Evolutionary conservation across 2,113 vertebrate genomes (phyloP), one percentile per base, ranked within the genome.

Genomic region (Planiliza haematocheilus): DNA sequence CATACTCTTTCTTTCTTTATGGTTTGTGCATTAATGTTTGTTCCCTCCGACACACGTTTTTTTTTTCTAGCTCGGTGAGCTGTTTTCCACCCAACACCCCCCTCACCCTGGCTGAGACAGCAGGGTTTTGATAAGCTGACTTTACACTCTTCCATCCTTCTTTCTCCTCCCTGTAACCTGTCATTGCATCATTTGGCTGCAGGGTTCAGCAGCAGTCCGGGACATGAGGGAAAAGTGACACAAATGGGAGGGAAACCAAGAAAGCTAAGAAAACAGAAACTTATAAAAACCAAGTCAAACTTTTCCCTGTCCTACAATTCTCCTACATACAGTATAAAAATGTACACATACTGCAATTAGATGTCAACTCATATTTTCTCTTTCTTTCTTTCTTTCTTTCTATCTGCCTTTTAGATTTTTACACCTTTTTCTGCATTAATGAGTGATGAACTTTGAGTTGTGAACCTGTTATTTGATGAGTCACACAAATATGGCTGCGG

Each of bases 101-200:
- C n/a, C n/a, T n/a, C n/a, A n/a, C 48, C 2, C 66, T 37, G 21
- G 20, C 50, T 45, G 18, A 60, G 42, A 59, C 11, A 21, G 65
- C 39, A 41, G 45, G 12, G 10, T 36, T 75, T 53, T 53, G 51
- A 72, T 72, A 63, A 84, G 14, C 36, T n/a, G 48, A 65, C 6
- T 43, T 56, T 75, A 17, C 24, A 2, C n/a, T 39, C 21, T 39
- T 58, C 30, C 18, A 39, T 24, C 56, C 49, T 53, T 37, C 42
- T 41, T 30, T 55, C 34, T 1, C 20, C 48, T 70, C 24, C 30
- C 50, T 66, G 43, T 49, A 68, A 50, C 49, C 38, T 56, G 53
- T 66, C 36, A 64, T 42, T 16, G 46, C 51, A 57, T 62, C 10
- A 63, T 48, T 74, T 67, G 69, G 69, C 58, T 36, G 51, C n/a